phyloP scores from a whole-genome alignment of 2,797 vertebrate species.

The Myotis myotis region DNA sequence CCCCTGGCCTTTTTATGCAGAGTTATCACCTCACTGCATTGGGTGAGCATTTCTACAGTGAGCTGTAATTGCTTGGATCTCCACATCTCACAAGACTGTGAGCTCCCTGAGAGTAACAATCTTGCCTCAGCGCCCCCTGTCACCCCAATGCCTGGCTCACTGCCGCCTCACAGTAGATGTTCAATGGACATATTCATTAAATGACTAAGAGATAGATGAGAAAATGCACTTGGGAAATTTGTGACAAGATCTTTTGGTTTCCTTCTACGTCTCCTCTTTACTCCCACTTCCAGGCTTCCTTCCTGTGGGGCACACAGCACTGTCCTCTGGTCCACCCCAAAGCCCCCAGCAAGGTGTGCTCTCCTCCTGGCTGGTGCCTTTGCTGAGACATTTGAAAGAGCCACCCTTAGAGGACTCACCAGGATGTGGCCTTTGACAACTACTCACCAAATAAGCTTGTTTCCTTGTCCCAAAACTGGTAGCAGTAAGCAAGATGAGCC shows the following conservation, averaged over 20 bases:
- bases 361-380: accelerated
- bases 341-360: not conserved
- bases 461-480: not conserved
- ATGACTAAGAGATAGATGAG: not conserved
- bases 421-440: not conserved
- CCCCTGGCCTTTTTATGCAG: not conserved
- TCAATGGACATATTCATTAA: not conserved
- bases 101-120: not conserved
- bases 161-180: not conserved
- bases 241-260: not conserved
- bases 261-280: not conserved
- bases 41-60: not conserved
- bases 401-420: not conserved
- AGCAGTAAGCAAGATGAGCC: not conserved
- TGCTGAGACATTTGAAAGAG: not conserved
- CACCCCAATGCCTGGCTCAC: not conserved
- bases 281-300: not conserved
- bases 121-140: no score
- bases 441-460: not conserved
- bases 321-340: not conserved
- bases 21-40: not conserved
- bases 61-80: not conserved
- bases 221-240: not conserved
- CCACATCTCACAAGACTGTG: not conserved
- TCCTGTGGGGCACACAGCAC: not conserved